Conservation (phyloP, 2,797 vertebrate genomes). For the Myotis pilosus region DNA sequence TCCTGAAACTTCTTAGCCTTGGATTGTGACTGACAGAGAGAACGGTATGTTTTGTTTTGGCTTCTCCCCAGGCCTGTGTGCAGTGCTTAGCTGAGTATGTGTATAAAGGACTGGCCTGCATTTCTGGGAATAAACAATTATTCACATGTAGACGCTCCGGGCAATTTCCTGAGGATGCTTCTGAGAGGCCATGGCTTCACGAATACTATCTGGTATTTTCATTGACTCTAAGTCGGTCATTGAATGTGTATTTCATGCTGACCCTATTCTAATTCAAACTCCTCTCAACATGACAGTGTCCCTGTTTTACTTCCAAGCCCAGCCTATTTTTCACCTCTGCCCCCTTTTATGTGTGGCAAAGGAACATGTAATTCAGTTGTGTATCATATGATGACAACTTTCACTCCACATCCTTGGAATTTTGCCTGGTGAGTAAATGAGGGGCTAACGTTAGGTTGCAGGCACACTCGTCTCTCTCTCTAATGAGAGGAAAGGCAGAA, state of each 20-base stretch:
- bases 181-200: not conserved
- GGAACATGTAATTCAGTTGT: constrained; percentile 55
- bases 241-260: constrained; percentile 21
- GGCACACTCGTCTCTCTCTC: not conserved
- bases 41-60: not conserved
- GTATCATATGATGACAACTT: constrained; percentile 48
- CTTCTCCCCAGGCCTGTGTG: not conserved
- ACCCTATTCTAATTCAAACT: constrained; percentile 28
- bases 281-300: not conserved
- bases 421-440: constrained; percentile 45
- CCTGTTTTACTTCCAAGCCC: constrained; percentile 38
- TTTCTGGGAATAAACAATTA: constrained; percentile 35
- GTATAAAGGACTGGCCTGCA: not conserved
- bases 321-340: constrained; percentile 43
- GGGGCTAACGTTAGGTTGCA: not conserved
- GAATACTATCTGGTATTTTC: constrained; percentile 37
- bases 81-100: not conserved
- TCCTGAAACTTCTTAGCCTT: constrained; percentile 21
- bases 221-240: constrained; percentile 25
- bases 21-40: not conserved
- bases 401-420: constrained; percentile 56
- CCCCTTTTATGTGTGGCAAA: constrained; percentile 57
- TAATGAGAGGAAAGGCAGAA: not conserved
- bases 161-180: constrained; percentile 27
- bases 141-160: not conserved